Percentiles rank a stretch among this genome's conserved stretches.
Conservation (phyloP, 2,888 invertebrate species). For the Dasypogon diadema region DNA sequence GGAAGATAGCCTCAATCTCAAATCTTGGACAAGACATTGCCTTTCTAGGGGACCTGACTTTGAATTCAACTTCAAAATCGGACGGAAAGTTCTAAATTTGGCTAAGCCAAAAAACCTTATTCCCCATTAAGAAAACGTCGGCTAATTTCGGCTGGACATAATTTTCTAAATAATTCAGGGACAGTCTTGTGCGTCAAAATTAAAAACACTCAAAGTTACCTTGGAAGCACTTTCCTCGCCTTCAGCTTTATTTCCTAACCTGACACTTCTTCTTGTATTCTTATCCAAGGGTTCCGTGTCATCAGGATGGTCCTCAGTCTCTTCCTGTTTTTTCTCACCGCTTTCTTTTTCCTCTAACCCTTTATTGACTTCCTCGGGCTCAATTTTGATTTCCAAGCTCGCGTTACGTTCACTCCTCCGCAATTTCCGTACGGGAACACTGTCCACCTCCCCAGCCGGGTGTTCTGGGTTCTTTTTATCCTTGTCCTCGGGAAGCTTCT, state of each 20-base stretch:
- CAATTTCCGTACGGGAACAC: conserved; percentile 1
- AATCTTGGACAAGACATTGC: too few species aligned
- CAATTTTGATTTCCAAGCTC: not conserved
- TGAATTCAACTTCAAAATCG: too few species aligned
- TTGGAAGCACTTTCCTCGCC: conserved; percentile 44
- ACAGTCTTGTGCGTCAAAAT: too few species aligned
- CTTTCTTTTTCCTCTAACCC: not conserved
- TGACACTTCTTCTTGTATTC: conserved; percentile 38
- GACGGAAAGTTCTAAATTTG: too few species aligned
- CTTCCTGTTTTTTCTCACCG: not conserved
- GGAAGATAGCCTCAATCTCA: too few species aligned
- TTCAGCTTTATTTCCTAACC: conserved; percentile 37
- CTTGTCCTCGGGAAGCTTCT: conserved; percentile 56
- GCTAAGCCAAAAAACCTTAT: too few species aligned
- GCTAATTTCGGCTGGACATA: too few species aligned
- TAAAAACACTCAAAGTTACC: too few species aligned
- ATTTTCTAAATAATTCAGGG: too few species aligned
- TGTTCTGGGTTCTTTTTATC: not conserved
- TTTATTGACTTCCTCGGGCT: conserved; percentile 51
- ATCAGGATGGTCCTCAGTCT: not conserved
- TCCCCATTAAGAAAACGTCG: too few species aligned
- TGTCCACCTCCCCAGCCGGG: not conserved
- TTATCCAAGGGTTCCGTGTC: conserved; percentile 11
- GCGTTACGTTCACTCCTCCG: conserved; percentile 44
- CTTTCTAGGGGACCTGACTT: too few species aligned